Evolutionary conservation across 2,113 vertebrate species (phyloP).

Genomic region (Aramus guarauna): DNA sequence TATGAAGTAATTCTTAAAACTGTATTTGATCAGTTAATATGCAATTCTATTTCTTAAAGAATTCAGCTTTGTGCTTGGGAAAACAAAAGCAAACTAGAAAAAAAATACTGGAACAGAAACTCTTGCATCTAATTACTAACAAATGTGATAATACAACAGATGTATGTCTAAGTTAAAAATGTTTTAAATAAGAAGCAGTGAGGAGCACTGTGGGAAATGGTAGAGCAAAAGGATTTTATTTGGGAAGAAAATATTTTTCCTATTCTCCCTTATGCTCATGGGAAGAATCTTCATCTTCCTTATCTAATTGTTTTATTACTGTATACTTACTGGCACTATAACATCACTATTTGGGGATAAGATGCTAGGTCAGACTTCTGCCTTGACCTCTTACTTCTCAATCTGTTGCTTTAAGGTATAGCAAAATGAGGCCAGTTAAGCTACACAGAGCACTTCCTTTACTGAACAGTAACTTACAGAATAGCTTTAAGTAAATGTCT

Average conservation of each 20-base stretch:
- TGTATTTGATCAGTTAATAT: background rate
- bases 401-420: background rate
- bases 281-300: background rate
- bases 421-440: background rate
- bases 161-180: background rate
- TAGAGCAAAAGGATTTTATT: background rate
- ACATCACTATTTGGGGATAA: background rate
- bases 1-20: background rate
- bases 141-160: background rate
- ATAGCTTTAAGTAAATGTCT: background rate
- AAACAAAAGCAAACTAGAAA: background rate
- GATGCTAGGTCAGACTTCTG: background rate
- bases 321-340: background rate
- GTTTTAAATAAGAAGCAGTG: background rate
- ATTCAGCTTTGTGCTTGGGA: background rate
- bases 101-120: background rate
- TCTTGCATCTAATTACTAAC: background rate
- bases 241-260: background rate
- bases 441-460: background rate
- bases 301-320: background rate
- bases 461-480: background rate
- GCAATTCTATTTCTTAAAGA: background rate
- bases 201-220: background rate
- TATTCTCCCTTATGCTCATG: background rate
- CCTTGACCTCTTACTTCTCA: background rate